These are phyloP conservation scores for Amphimedon queenslandica DNA, from an alignment of 37 sponge, comb jelly and placozoan genomes.

Conservation along the genomic window DNA sequence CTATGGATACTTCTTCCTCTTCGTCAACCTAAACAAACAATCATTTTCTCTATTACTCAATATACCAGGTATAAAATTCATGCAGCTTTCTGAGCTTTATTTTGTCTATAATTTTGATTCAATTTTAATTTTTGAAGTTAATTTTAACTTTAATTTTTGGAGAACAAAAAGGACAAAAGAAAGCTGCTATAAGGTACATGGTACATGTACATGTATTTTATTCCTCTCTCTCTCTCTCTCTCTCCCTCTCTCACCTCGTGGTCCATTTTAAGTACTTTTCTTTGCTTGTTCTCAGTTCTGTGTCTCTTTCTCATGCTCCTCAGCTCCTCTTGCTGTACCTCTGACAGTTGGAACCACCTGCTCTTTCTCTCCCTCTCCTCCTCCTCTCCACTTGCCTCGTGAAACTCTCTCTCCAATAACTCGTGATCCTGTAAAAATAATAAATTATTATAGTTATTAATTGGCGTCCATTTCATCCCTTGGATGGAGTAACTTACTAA, in stretches of 20 bases:
- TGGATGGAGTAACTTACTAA: conserved; percentile 10
- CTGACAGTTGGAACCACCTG: conserved; percentile 32
- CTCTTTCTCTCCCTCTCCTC: conserved; percentile 1
- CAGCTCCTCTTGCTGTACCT: conserved; percentile 51
- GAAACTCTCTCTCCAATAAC: conserved; percentile 18
- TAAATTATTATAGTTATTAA: background rate
- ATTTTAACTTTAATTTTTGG: too few relatives aligned
- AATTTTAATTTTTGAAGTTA: too few relatives aligned
- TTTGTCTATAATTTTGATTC: too few relatives aligned
- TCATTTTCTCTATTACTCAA: too few relatives aligned
- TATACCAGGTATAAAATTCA: too few relatives aligned
- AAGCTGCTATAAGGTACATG: too few relatives aligned
- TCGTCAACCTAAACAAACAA: conserved; percentile 18
- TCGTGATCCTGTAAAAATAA: conserved; percentile 38
- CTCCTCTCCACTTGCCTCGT: background rate
- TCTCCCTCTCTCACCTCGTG: conserved; percentile 67
- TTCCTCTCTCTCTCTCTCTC: too few relatives aligned
- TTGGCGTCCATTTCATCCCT: background rate
- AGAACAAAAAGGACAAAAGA: background rate
- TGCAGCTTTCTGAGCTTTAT: too few relatives aligned
- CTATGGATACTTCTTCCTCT: conserved; percentile 26
- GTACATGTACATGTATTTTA: too few relatives aligned
- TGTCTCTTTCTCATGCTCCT: conserved; percentile 69
- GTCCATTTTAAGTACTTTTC: conserved; percentile 73
- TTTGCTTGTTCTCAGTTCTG: conserved; percentile 47